A percentile compares a stretch with the other conserved stretches of the same genome.
These are phyloP conservation scores for Syngnathoides biaculeatus DNA, from an alignment of 2,113 vertebrate species.

Conservation along the genomic window DNA sequence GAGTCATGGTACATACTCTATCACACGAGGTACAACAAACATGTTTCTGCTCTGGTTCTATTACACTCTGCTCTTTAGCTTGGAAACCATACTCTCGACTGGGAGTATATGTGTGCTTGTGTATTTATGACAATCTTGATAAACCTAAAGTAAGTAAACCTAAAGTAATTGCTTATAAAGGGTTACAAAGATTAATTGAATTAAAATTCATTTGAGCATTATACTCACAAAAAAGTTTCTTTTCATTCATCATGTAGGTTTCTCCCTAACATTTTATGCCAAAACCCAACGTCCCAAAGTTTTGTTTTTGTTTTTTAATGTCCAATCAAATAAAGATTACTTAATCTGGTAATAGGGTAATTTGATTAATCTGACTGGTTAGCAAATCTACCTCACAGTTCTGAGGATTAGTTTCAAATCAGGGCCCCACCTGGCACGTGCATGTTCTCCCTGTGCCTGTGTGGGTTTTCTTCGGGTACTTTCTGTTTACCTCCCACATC, in stretches of 20 bases:
- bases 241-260: neutral
- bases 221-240: neutral
- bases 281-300: neutral
- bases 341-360: too few relatives aligned
- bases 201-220: neutral
- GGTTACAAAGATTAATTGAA: neutral
- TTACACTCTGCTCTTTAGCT: constrained; percentile 32
- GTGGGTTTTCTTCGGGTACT: too few relatives aligned
- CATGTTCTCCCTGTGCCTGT: too few relatives aligned
- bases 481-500: too few relatives aligned
- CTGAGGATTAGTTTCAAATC: too few relatives aligned
- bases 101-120: constrained; percentile 7
- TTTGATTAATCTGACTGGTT: too few relatives aligned
- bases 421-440: too few relatives aligned
- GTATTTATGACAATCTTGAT: constrained; percentile 13
- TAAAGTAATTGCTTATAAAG: neutral
- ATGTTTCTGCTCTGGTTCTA: constrained; percentile 35
- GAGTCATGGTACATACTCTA: constrained; percentile 66
- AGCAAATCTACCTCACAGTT: too few relatives aligned
- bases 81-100: constrained; percentile 25
- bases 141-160: neutral
- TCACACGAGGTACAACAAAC: neutral
- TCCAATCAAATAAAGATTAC: too few relatives aligned
- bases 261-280: neutral
- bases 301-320: too few relatives aligned